Percentiles rank a stretch among this genome's conserved stretches.
Evolutionary conservation across 1,140 invertebrate genomes (phyloP).

Genomic region (Papilio polytes): DNA sequence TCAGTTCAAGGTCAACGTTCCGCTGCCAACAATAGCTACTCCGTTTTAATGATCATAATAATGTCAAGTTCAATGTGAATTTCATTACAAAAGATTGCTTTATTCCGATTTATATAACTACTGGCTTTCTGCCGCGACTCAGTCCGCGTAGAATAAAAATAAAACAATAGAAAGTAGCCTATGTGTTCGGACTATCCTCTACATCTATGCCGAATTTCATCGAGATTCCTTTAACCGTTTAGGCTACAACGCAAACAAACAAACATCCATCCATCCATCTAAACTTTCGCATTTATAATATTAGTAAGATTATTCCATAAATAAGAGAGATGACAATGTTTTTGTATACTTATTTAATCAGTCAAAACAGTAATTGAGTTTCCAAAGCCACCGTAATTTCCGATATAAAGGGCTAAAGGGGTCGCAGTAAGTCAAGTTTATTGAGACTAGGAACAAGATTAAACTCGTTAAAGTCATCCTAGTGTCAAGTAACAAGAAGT

Average conservation of each 20-base stretch:
- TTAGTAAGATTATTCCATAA: background rate
- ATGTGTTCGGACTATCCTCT: too few species aligned
- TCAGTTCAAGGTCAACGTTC: background rate
- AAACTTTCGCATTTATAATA: too few species aligned
- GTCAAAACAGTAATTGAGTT: background rate
- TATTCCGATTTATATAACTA: background rate
- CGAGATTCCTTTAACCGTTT: too few species aligned
- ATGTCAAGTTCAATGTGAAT: background rate
- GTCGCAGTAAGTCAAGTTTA: constrained; percentile 6
- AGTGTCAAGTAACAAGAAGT: background rate
- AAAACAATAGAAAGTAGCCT: too few species aligned
- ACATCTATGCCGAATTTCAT: too few species aligned
- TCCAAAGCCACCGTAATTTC: background rate
- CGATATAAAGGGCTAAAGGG: background rate
- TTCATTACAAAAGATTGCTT: background rate
- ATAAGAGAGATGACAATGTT: background rate
- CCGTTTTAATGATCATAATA: background rate
- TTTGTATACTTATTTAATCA: background rate
- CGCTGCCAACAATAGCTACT: background rate
- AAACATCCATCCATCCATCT: too few species aligned
- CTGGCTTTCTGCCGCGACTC: too few species aligned
- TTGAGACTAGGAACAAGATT: background rate
- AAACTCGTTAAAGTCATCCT: background rate
- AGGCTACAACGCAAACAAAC: too few species aligned
- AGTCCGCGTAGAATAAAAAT: too few species aligned